These are phyloP conservation scores for Lepidurus arcticus DNA, from an alignment of 1,140 invertebrate genomes.

Conservation along the genomic window DNA sequence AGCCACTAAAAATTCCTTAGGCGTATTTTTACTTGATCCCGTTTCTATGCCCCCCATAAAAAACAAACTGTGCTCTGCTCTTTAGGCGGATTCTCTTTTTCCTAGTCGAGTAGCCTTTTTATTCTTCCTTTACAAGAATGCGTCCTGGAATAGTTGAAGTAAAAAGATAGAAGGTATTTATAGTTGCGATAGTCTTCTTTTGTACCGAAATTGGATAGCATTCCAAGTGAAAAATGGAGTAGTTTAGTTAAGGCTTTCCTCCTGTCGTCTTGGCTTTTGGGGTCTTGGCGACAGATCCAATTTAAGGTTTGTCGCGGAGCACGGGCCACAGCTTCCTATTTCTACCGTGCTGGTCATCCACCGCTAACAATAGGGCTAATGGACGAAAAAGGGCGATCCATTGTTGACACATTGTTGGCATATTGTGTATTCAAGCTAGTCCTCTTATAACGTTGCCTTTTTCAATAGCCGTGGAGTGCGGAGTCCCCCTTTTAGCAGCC, in stretches of 20 bases:
- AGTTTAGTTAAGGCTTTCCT: background rate
- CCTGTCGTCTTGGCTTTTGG: background rate
- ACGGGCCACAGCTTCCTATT: background rate
- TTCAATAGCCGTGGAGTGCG: background rate
- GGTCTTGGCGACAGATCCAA: background rate
- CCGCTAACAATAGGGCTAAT: constrained; percentile 9
- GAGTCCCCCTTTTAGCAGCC: background rate
- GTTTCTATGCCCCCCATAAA: background rate
- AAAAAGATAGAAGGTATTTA: background rate
- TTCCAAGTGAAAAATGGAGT: background rate
- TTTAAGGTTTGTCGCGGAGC: background rate
- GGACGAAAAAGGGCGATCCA: constrained; percentile 16
- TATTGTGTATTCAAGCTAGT: constrained; percentile 19
- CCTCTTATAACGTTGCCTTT: constrained; percentile 19
- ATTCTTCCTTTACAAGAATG: background rate
- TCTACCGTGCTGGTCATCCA: constrained; percentile 13
- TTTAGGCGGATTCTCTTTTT: background rate
- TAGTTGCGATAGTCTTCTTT: background rate
- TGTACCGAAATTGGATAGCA: constrained; percentile 8
- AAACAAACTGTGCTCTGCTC: background rate
- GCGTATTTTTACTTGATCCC: background rate
- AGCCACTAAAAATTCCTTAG: background rate
- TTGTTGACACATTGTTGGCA: constrained; percentile 21
- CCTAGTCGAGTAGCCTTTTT: background rate
- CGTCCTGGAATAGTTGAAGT: background rate